A percentile compares a stretch with the other conserved stretches of the same genome.
These are phyloP conservation scores for Anthoscopus minutus DNA, from an alignment of 2,113 vertebrate genomes.

Conservation along the genomic window DNA sequence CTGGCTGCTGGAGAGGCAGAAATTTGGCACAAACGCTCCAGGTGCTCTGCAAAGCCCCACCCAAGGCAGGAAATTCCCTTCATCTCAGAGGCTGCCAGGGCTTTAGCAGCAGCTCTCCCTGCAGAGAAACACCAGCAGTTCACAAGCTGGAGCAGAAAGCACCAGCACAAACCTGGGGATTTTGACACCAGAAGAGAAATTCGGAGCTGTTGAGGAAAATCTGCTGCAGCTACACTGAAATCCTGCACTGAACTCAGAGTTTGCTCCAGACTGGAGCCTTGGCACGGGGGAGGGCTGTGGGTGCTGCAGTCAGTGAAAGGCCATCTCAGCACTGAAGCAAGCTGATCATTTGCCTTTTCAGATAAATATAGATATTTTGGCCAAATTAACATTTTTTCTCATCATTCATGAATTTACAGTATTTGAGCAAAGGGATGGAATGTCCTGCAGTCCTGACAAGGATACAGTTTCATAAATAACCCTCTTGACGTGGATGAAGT, in stretches of 20 bases:
- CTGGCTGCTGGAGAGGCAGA: not conserved
- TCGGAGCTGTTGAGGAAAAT: not conserved
- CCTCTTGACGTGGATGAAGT: constrained; percentile 48
- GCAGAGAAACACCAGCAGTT: not conserved
- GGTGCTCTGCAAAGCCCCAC: not conserved
- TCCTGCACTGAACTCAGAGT: not conserved
- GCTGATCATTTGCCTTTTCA: constrained; percentile 23
- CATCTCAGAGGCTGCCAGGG: not conserved
- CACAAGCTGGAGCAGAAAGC: not conserved
- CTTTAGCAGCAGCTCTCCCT: not conserved
- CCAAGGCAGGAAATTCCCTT: not conserved
- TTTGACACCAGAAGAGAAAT: not conserved
- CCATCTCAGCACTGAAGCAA: not conserved
- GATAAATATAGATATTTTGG: constrained; percentile 50
- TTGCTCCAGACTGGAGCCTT: not conserved
- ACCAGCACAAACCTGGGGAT: not conserved
- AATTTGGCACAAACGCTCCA: not conserved
- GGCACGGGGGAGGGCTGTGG: not conserved
- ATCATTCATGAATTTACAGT: constrained; percentile 68
- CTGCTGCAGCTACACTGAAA: not conserved
- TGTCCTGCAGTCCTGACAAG: constrained; percentile 66
- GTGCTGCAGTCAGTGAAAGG: not conserved
- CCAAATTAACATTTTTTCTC: constrained; percentile 62
- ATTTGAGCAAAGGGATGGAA: constrained; percentile 65
- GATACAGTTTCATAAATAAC: constrained; percentile 71